phyloP scores from a whole-genome alignment of 2,888 invertebrate species.

The Acrobasis repandana region DNA sequence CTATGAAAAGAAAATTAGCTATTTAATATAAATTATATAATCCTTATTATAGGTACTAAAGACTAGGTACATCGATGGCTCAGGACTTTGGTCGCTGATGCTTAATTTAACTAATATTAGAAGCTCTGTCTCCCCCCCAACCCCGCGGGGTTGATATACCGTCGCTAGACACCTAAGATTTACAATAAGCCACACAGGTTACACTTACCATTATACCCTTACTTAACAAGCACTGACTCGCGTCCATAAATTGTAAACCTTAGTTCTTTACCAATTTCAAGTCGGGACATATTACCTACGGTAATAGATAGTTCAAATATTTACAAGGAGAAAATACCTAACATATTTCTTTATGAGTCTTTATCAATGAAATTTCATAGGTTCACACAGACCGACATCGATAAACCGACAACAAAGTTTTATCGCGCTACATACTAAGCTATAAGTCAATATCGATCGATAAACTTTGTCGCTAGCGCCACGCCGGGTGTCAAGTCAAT shows the following conservation, averaged over 20 bases:
- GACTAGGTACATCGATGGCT: constrained; percentile 15
- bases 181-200: constrained; percentile 20
- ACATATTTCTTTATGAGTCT: too few relatives aligned
- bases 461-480: not conserved
- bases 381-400: not conserved
- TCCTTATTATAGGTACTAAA: too few relatives aligned
- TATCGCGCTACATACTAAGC: not conserved
- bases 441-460: not conserved
- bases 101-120: constrained; percentile 18
- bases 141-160: not conserved
- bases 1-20: too few relatives aligned
- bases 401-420: not conserved
- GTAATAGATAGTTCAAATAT: not conserved
- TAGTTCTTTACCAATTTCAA: constrained; percentile 18
- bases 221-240: constrained; percentile 1
- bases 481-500: too few relatives aligned
- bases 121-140: constrained; percentile 20
- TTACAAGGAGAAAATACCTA: too few relatives aligned
- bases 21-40: too few relatives aligned
- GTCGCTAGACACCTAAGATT: constrained; percentile 18
- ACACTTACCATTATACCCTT: constrained; percentile 10
- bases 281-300: constrained; percentile 2
- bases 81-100: constrained; percentile 21
- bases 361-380: too few relatives aligned
- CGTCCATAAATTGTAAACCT: constrained; percentile 22